Evolutionary conservation across 1,140 invertebrate genomes (phyloP).

Genomic region (Drosophila bocki): DNA sequence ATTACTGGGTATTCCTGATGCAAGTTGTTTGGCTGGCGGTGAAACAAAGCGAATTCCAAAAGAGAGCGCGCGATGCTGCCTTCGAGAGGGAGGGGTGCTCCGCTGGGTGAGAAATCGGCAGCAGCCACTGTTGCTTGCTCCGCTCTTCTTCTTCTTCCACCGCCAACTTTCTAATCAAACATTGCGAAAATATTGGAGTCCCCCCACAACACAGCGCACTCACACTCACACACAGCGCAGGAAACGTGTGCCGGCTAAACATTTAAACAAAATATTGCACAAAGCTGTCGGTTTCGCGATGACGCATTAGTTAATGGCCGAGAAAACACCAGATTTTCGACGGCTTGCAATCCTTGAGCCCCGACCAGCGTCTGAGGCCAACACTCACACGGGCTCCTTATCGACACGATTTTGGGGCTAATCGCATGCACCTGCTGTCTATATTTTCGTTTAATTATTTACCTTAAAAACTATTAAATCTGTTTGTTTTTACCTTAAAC

Average conservation of each 20-base stretch:
- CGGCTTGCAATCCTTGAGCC: slow-evolving; percentile 10
- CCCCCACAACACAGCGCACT: slow-evolving; percentile 41
- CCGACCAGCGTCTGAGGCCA: too few species aligned
- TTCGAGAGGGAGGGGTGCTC: slow-evolving; percentile 13
- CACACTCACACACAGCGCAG: slow-evolving; percentile 7
- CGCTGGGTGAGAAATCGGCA: slow-evolving; percentile 48
- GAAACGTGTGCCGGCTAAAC: slow-evolving; percentile 57
- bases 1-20: slow-evolving; percentile 31
- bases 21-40: slow-evolving; percentile 25
- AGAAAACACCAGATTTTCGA: slow-evolving; percentile 36
- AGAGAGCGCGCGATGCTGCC: slow-evolving; percentile 22
- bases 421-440: neutral
- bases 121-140: slow-evolving; percentile 32
- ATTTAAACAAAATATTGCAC: slow-evolving; percentile 62
- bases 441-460: slow-evolving; percentile 21
- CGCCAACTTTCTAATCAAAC: slow-evolving; percentile 79
- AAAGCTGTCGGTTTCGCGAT: slow-evolving; percentile 49
- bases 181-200: slow-evolving; percentile 33
- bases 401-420: neutral
- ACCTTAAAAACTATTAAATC: slow-evolving; percentile 38
- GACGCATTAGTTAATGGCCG: slow-evolving; percentile 72
- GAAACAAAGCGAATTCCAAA: slow-evolving; percentile 40
- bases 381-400: neutral
- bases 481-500: slow-evolving; percentile 14
- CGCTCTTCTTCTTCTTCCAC: slow-evolving; percentile 32